Evolutionary conservation across 2,113 vertebrate species (phyloP).

Genomic region (Oceanodroma tethys): DNA sequence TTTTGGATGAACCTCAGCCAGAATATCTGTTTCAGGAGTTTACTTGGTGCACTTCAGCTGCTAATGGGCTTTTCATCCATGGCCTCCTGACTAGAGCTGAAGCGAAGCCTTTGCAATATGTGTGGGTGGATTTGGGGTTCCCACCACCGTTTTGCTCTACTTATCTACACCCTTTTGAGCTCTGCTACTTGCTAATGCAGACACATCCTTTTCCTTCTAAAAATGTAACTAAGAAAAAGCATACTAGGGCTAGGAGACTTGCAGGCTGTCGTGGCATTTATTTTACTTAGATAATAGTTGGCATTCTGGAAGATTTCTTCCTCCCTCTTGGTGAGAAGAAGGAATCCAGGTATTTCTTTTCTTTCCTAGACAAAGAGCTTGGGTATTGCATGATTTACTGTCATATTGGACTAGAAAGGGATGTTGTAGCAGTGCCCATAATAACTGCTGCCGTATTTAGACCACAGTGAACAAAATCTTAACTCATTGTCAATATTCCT

Average conservation of each 20-base stretch:
- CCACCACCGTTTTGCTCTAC: neutral
- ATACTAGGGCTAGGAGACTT: neutral
- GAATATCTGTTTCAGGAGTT: neutral
- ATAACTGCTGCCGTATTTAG: neutral
- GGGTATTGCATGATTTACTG: neutral
- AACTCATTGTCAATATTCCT: rapidly evolving
- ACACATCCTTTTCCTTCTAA: too few species aligned
- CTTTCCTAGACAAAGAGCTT: neutral
- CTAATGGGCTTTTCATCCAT: neutral
- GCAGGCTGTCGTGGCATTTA: neutral
- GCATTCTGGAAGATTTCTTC: neutral
- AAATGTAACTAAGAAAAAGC: neutral
- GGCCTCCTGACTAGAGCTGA: neutral
- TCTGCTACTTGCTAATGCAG: neutral
- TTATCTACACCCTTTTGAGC: neutral
- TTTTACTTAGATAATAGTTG: neutral
- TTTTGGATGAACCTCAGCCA: neutral
- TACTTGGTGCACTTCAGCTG: neutral
- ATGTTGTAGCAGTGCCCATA: neutral
- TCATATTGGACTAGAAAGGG: rapidly evolving
- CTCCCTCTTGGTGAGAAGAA: neutral
- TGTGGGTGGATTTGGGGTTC: neutral
- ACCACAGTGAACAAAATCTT: neutral
- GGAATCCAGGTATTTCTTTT: neutral
- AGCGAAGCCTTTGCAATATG: neutral